Evolutionary conservation across 2,888 invertebrate genomes (phyloP).

Genomic region (Strigamia transsilvanica): DNA sequence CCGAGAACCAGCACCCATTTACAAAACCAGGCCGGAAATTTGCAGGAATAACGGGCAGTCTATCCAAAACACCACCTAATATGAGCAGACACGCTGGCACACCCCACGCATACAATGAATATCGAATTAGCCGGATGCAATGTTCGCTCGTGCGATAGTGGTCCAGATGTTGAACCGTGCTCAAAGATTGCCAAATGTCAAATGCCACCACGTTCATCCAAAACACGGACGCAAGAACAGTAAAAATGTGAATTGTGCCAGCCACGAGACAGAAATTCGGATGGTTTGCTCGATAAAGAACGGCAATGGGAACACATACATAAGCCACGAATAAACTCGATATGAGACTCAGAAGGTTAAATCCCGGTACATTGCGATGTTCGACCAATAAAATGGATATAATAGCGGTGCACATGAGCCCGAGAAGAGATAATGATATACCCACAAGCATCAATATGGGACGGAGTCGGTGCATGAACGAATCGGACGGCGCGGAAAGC

Average conservation of each 20-base stretch:
- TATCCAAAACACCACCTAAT: conserved; percentile 27
- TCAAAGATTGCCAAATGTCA: conserved; percentile 52
- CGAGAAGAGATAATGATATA: conserved; percentile 7
- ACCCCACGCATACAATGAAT: conserved; percentile 50
- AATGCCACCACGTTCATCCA: conserved; percentile 54
- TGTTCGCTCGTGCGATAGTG: conserved; percentile 37
- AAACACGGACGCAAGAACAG: conserved; percentile 48
- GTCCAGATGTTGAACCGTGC: conserved; percentile 14
- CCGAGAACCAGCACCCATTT: conserved; percentile 41
- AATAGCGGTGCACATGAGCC: not conserved
- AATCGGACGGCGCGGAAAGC: not conserved
- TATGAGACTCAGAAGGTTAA: not conserved
- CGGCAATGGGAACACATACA: not conserved
- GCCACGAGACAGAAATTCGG: not conserved
- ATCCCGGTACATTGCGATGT: conserved; percentile 22
- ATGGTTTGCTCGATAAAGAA: not conserved
- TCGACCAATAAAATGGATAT: conserved; percentile 12
- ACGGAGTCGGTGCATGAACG: not conserved
- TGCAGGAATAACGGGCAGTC: not conserved
- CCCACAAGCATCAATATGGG: not conserved
- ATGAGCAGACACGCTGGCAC: conserved; percentile 18
- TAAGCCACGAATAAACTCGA: conserved; percentile 34
- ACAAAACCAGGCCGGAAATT: conserved; percentile 12
- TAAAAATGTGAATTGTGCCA: conserved; percentile 47
- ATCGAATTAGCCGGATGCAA: not conserved